phyloP scores from a whole-genome alignment of 1,140 invertebrate species.

The Aphelenchoides fujianensis region DNA sequence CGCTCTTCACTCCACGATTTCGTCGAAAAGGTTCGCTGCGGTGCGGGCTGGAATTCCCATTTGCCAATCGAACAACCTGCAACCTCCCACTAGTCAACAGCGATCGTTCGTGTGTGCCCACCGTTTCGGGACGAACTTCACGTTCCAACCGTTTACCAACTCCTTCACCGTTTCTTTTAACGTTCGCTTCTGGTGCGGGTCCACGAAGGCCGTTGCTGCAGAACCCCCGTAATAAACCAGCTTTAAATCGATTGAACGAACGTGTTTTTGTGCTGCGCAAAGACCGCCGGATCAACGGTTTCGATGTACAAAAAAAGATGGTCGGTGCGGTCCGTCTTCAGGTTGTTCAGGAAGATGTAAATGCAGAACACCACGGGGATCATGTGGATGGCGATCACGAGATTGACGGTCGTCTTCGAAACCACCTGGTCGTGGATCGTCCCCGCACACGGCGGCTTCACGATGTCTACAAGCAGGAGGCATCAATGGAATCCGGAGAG shows the following conservation, averaged over 20 bases:
- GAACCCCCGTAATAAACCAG: no score
- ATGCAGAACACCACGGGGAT: slow-evolving; percentile 49
- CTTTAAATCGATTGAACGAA: background rate
- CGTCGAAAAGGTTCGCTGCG: no score
- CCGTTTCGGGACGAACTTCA: slow-evolving; percentile 48
- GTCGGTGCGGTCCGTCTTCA: slow-evolving; percentile 45
- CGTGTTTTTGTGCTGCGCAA: background rate
- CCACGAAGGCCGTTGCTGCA: slow-evolving; percentile 15
- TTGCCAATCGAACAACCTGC: background rate
- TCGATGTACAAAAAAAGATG: slow-evolving; percentile 56
- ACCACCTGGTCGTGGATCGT: slow-evolving; percentile 56
- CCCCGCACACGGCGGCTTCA: slow-evolving; percentile 51
- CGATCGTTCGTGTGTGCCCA: no score
- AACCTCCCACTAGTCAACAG: no score
- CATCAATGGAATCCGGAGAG: background rate
- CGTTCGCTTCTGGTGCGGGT: slow-evolving; percentile 1
- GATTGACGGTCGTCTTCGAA: slow-evolving; percentile 43
- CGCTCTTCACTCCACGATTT: no score
- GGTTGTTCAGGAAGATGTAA: slow-evolving; percentile 44
- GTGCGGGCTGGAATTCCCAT: no score
- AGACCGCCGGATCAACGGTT: slow-evolving; percentile 37
- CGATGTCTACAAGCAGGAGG: slow-evolving; percentile 19
- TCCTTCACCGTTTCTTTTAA: slow-evolving; percentile 45
- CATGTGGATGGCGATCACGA: slow-evolving; percentile 47
- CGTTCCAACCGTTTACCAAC: slow-evolving; percentile 40